A percentile compares a stretch with the other conserved stretches of the same genome.
Evolutionary conservation across 2,113 vertebrate species (phyloP).

Genomic region (Neogobius melanostomus): DNA sequence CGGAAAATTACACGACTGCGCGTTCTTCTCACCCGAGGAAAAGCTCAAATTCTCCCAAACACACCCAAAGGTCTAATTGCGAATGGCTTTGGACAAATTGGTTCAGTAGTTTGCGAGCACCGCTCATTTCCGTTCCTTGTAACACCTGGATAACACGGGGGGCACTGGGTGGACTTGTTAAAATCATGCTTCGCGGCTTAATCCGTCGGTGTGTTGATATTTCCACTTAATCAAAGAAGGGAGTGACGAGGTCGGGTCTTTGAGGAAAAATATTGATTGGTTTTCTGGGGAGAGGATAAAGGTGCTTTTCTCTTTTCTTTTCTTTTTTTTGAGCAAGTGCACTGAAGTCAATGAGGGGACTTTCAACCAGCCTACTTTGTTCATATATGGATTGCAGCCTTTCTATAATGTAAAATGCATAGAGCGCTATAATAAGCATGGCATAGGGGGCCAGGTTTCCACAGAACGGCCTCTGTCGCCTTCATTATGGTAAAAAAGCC

Average conservation of each 20-base stretch:
- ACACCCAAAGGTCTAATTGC: background rate
- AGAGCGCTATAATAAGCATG: slow-evolving; percentile 8
- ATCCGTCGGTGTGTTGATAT: slow-evolving; percentile 59
- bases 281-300: background rate
- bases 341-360: background rate
- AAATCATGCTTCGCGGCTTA: slow-evolving; percentile 66
- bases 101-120: slow-evolving; percentile 9
- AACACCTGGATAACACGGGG: slow-evolving; percentile 37
- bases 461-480: slow-evolving; percentile 37
- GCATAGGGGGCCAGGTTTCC: slow-evolving; percentile 16
- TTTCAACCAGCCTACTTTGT: background rate
- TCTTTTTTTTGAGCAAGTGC: background rate
- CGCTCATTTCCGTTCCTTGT: slow-evolving; percentile 12
- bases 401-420: slow-evolving; percentile 2
- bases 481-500: slow-evolving; percentile 67
- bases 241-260: slow-evolving; percentile 4
- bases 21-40: background rate
- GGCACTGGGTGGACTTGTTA: slow-evolving; percentile 58
- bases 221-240: slow-evolving; percentile 50
- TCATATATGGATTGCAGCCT: slow-evolving; percentile 7
- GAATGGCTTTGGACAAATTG: slow-evolving; percentile 1
- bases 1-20: background rate
- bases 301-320: background rate
- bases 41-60: slow-evolving; percentile 1
- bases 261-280: slow-evolving; percentile 30